phyloP scores from a whole-genome alignment of 2,113 vertebrate species.

The Siniperca chuatsi region DNA sequence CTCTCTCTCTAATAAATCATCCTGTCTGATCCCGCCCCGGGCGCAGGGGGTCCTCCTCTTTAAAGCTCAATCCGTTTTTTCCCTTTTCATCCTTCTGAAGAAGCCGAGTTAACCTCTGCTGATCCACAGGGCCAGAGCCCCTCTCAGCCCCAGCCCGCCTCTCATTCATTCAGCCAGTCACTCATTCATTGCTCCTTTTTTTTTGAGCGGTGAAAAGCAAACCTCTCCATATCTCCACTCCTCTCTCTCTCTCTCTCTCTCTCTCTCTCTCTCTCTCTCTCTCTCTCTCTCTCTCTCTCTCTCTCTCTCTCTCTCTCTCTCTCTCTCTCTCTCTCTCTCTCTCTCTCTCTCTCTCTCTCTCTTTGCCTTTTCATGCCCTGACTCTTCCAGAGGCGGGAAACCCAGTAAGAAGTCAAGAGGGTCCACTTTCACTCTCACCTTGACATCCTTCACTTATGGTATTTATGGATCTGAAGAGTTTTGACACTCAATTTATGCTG shows the following conservation, averaged over 20 bases:
- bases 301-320: background rate
- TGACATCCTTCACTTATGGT: slow-evolving; percentile 29
- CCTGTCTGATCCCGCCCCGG: slow-evolving; percentile 81
- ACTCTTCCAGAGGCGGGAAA: slow-evolving; percentile 71
- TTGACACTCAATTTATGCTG: background rate
- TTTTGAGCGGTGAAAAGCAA: slow-evolving; percentile 77
- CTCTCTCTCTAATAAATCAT: slow-evolving; percentile 84
- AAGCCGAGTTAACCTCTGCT: slow-evolving; percentile 85
- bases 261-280: slow-evolving; percentile 26
- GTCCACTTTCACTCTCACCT: slow-evolving; percentile 71
- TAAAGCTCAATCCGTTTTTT: slow-evolving; percentile 84
- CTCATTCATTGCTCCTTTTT: slow-evolving; percentile 86
- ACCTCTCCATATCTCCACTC: slow-evolving; percentile 52
- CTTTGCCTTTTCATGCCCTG: slow-evolving; percentile 69
- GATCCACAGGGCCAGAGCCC: slow-evolving; percentile 76
- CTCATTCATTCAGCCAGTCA: slow-evolving; percentile 79
- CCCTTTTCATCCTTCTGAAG: slow-evolving; percentile 83
- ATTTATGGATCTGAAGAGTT: background rate
- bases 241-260: background rate
- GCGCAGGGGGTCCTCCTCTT: slow-evolving; percentile 83
- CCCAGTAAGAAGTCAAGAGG: slow-evolving; percentile 76
- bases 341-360: slow-evolving; percentile 38
- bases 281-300: slow-evolving; percentile 38
- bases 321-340: slow-evolving; percentile 26
- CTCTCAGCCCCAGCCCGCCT: slow-evolving; percentile 72